Conservation (phyloP, 2,113 vertebrate genomes). For the Loxodonta africana region DNA sequence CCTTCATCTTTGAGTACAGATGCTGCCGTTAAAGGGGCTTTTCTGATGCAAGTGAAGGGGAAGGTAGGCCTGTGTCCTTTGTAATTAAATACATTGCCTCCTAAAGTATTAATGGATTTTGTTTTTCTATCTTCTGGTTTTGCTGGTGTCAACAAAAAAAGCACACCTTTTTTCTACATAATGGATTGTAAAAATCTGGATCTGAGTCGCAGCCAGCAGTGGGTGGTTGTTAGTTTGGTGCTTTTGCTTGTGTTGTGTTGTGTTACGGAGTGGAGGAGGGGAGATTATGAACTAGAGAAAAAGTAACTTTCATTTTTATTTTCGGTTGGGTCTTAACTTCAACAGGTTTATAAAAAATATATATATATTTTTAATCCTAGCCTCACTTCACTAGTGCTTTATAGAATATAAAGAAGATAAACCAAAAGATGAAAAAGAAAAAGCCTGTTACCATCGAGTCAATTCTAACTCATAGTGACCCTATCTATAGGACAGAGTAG, state of each 20-base stretch:
- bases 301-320: background rate
- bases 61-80: background rate
- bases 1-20: background rate
- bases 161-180: background rate
- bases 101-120: background rate
- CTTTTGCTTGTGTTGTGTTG: background rate
- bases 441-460: too few relatives aligned
- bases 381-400: background rate
- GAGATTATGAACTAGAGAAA: background rate
- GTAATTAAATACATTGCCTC: constrained; percentile 18
- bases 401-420: background rate
- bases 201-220: background rate
- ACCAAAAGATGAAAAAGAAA: too few relatives aligned
- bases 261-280: background rate
- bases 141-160: background rate
- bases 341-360: background rate
- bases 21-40: background rate
- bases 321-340: background rate
- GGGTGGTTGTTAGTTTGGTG: background rate
- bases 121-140: constrained; percentile 1
- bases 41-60: background rate
- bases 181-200: background rate
- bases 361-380: background rate
- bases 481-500: too few relatives aligned
- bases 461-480: too few relatives aligned